These are phyloP conservation scores for Physocephala rufipes DNA, from an alignment of 2,888 invertebrate species.

Conservation along the genomic window DNA sequence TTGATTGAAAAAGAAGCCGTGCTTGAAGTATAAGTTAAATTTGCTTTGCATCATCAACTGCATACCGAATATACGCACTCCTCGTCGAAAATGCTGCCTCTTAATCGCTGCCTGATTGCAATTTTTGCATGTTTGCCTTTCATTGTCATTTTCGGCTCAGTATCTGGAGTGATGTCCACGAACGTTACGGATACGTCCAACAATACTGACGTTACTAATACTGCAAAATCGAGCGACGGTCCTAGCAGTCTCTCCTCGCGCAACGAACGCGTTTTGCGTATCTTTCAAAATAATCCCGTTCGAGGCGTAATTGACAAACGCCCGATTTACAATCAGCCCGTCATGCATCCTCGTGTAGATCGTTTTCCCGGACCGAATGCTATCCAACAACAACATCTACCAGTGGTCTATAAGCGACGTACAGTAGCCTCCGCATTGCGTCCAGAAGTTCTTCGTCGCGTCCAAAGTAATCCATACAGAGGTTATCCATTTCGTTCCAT, in stretches of 20 bases:
- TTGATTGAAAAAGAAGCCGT: not conserved
- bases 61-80: not conserved
- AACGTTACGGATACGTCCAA: not conserved
- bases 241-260: constrained; percentile 38
- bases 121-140: not conserved
- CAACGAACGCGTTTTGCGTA: constrained; percentile 50
- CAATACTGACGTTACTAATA: not conserved
- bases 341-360: constrained; percentile 51
- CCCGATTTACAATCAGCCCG: constrained; percentile 31
- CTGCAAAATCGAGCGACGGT: not conserved
- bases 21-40: not conserved
- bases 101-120: not conserved
- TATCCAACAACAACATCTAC: constrained; percentile 39
- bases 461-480: constrained; percentile 47
- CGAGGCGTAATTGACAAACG: constrained; percentile 44
- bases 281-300: constrained; percentile 46
- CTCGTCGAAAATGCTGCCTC: not conserved
- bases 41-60: not conserved
- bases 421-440: constrained; percentile 43
- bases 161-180: not conserved
- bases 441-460: constrained; percentile 52
- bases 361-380: constrained; percentile 42
- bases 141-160: not conserved
- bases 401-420: constrained; percentile 36
- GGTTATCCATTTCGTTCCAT: constrained; percentile 34